Evolutionary conservation across 2,888 invertebrate genomes (phyloP).

Genomic region (Lydus trimaculatus): DNA sequence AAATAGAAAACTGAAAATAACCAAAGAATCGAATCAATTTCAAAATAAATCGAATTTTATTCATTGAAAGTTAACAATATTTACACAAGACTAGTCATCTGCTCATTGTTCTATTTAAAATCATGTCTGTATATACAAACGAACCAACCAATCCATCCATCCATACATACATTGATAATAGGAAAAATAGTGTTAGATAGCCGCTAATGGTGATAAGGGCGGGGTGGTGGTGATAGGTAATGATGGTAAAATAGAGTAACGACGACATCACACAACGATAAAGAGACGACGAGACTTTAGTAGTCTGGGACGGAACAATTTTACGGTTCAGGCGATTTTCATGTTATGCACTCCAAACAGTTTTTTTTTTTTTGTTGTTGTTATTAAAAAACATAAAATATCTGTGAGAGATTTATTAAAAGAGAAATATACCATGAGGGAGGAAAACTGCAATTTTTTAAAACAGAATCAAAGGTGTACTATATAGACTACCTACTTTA

Average conservation of each 20-base stretch:
- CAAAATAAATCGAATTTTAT: background rate
- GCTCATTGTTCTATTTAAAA: background rate
- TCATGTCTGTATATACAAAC: slow-evolving; percentile 16
- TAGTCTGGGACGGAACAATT: background rate
- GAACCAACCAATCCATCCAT: slow-evolving; percentile 23
- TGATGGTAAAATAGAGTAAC: background rate
- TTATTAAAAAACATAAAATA: background rate
- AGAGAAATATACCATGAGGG: background rate
- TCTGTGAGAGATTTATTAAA: background rate
- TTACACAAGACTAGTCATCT: slow-evolving; percentile 26
- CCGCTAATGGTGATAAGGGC: background rate
- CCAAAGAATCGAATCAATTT: too few relatives aligned
- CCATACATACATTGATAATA: slow-evolving; percentile 6
- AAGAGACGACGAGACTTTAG: background rate
- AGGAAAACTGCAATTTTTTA: background rate
- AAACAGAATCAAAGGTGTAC: background rate
- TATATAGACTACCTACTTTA: background rate
- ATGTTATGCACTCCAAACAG: background rate
- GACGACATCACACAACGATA: background rate
- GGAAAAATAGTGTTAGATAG: slow-evolving; percentile 5
- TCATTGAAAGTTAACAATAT: slow-evolving; percentile 10
- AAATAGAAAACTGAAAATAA: too few relatives aligned
- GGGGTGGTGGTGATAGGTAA: background rate
- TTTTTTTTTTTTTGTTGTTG: too few relatives aligned
- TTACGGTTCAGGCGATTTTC: background rate